Percentiles rank a stretch among this genome's conserved stretches.
Evolutionary conservation across 2,113 vertebrate species (phyloP).

Genomic region (Elanus axillaris): DNA sequence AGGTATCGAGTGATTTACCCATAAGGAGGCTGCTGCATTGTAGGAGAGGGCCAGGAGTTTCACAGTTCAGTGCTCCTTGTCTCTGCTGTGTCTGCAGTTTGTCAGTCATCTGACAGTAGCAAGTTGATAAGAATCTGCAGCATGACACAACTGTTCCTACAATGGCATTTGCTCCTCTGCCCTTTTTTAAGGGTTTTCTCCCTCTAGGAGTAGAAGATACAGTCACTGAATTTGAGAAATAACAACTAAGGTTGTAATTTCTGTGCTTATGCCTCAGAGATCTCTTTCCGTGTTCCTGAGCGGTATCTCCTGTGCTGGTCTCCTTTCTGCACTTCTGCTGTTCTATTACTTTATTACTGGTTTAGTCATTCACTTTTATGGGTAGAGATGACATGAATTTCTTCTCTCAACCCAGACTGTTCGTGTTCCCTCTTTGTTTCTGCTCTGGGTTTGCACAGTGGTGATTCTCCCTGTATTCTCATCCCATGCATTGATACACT

Average conservation of each 20-base stretch:
- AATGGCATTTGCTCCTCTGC: neutral
- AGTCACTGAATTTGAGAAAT: neutral
- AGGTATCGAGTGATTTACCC: fast-evolving
- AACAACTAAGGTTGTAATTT: neutral
- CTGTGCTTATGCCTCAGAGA: neutral
- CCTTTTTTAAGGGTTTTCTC: neutral
- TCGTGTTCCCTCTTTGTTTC: neutral
- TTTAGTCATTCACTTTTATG: neutral
- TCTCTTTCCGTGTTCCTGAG: neutral
- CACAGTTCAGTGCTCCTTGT: neutral
- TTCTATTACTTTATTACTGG: neutral
- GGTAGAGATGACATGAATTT: neutral
- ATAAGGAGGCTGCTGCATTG: neutral
- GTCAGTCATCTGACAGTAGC: neutral
- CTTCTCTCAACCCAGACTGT: neutral
- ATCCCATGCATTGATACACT: neutral
- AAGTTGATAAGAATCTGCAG: conserved; percentile 7
- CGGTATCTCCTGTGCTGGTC: neutral
- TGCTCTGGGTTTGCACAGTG: neutral
- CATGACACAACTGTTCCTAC: neutral
- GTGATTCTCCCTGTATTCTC: neutral
- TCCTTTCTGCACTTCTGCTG: neutral
- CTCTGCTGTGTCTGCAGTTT: conserved; percentile 37
- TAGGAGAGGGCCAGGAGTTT: neutral
- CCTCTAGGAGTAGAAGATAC: neutral